These are phyloP conservation scores for Drosophila sulfurigaster DNA, from an alignment of 1,140 invertebrate species.

Conservation along the genomic window DNA sequence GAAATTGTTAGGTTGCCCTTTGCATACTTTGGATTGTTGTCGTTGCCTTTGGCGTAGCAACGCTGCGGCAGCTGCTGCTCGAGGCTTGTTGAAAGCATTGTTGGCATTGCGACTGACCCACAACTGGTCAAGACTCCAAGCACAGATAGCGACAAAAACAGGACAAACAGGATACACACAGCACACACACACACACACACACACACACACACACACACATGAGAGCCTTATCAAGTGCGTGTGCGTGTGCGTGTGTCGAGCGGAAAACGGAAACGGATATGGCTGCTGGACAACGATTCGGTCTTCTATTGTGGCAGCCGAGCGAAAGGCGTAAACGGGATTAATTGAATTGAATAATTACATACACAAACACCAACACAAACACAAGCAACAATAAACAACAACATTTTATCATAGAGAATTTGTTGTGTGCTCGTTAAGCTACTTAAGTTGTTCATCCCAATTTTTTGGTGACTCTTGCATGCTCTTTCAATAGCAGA, in stretches of 20 bases:
- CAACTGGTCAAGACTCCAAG: slow-evolving; percentile 40
- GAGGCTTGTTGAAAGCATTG: slow-evolving; percentile 51
- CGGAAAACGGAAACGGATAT: slow-evolving; percentile 74
- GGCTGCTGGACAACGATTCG: slow-evolving; percentile 64
- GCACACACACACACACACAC: slow-evolving; percentile 55
- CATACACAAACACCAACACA: slow-evolving; percentile 35
- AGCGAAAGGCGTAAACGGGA: slow-evolving; percentile 67
- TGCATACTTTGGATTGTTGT: slow-evolving; percentile 70
- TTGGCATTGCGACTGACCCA: slow-evolving; percentile 53
- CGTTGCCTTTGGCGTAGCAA: slow-evolving; percentile 16
- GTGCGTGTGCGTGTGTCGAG: slow-evolving; percentile 39
- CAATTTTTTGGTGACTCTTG: not conserved
- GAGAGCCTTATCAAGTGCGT: slow-evolving; percentile 50
- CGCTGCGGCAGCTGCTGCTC: slow-evolving; percentile 23
- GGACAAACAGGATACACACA: slow-evolving; percentile 39
- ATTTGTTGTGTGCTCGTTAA: not conserved
- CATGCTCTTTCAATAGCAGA: not conserved
- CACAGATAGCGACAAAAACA: slow-evolving; percentile 39
- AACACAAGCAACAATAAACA: slow-evolving; percentile 12
- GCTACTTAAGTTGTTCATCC: not conserved
- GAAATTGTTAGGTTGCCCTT: slow-evolving; percentile 25
- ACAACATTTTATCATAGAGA: slow-evolving; percentile 8
- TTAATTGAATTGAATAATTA: slow-evolving; percentile 84
- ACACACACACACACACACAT: slow-evolving; percentile 48
- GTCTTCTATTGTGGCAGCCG: slow-evolving; percentile 27